A percentile compares a stretch with the other conserved stretches of the same genome.
Evolutionary conservation across 2,888 invertebrate genomes (phyloP).

Genomic region (Artemia sinica): DNA sequence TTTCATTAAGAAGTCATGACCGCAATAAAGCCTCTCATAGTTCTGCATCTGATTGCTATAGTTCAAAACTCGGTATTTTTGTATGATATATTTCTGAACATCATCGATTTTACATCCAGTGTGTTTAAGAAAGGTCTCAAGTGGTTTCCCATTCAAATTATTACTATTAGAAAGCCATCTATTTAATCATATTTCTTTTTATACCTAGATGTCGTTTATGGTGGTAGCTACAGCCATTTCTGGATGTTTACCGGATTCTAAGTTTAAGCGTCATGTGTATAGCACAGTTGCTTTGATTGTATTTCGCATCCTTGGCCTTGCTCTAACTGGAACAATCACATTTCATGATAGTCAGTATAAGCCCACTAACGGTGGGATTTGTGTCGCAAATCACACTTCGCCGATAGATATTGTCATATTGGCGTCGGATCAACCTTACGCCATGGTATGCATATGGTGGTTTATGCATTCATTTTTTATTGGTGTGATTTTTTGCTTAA

Average conservation of each 20-base stretch:
- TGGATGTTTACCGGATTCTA: constrained; percentile 60
- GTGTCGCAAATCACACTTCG: constrained; percentile 97
- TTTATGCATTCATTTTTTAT: constrained; percentile 13
- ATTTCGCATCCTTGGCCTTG: constrained; percentile 78
- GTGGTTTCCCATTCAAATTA: too few relatives aligned
- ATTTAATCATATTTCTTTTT: constrained; percentile 17
- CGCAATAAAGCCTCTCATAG: too few relatives aligned
- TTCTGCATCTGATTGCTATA: too few relatives aligned
- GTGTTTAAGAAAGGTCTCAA: too few relatives aligned
- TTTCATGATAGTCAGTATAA: constrained; percentile 72
- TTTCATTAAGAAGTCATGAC: too few relatives aligned
- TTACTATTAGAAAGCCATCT: neutral
- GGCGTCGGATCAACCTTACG: constrained; percentile 92
- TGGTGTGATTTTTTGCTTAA: too few relatives aligned
- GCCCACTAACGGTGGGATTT: constrained; percentile 63
- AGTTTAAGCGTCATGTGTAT: constrained; percentile 60
- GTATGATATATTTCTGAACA: too few relatives aligned
- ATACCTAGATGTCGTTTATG: constrained; percentile 63
- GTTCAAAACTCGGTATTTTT: too few relatives aligned
- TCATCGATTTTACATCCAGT: too few relatives aligned
- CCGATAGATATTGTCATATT: constrained; percentile 93
- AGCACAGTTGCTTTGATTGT: constrained; percentile 64
- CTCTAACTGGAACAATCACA: constrained; percentile 69
- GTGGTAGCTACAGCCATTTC: constrained; percentile 68
- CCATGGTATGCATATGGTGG: constrained; percentile 48